Evolutionary conservation across 2,113 vertebrate species (phyloP), one percentile per base, ranked within the genome.

Genomic region (Cyanoramphus novaezelandiae): DNA sequence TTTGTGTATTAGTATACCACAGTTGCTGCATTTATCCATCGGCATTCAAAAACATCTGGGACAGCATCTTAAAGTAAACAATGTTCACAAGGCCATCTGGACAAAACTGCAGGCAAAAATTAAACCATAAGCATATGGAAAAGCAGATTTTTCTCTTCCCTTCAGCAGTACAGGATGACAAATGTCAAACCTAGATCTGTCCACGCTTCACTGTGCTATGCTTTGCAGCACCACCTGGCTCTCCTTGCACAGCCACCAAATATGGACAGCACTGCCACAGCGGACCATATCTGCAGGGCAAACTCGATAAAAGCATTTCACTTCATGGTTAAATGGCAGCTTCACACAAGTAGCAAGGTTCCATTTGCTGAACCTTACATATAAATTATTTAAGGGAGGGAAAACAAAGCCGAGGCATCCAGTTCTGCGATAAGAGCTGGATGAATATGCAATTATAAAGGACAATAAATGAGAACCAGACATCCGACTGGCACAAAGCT

Each of bases 71-170:
- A 99, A 99, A 98, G 99, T 99, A 99, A 99, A 99, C 98, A 99
- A 99, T 99, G 99, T 99, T 99, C 98, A 99, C 97, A 98, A 98
- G 98, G 98, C 99, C 99, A 99, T 99, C 99, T 99, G 99, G 98
- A 98, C 98, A 98, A 98, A 98, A 99, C 98, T 98, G 97, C 96
- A 90, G 98, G 97, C 98, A 98, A 98, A 98, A 98, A 98, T 97
- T 97, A 98, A 98, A 98, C 98, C 98, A 98, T 97, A 98, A 99
- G 98, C 99, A 99, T 99, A 99, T 99, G 99, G 99, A 99, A 99
- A 99, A 99, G 98, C 99, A 99, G 99, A 99, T 99, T 99, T 99
- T 98, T 98, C 98, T 98, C 98, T 98, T 98, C 99, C 99, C 99
- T 98, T 98, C 98, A 99, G 99, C 99, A 98, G 98, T 98, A 96